Percentiles rank a stretch among this genome's conserved stretches.
phyloP scores from a whole-genome alignment of 2,888 invertebrate species.

The Dynastes grantii region DNA sequence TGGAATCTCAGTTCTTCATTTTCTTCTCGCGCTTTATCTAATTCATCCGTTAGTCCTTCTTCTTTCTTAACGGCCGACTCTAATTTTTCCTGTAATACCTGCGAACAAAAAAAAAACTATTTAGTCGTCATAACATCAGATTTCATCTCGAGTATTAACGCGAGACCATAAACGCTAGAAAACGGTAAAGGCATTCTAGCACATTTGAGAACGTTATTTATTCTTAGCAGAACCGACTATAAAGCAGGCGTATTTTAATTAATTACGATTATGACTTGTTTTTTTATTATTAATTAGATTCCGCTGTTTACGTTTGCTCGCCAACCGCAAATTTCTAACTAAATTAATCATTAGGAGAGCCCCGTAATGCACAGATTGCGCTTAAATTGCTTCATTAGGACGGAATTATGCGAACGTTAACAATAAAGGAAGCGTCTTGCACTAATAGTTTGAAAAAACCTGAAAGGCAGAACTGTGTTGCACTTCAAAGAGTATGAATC shows the following conservation, averaged over 20 bases:
- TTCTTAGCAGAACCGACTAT: background rate
- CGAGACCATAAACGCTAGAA: background rate
- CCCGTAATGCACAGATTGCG: slow-evolving; percentile 25
- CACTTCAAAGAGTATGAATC: background rate
- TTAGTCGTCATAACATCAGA: background rate
- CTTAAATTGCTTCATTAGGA: slow-evolving; percentile 28
- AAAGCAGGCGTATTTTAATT: slow-evolving; percentile 5
- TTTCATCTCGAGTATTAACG: background rate
- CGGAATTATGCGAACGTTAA: slow-evolving; percentile 1
- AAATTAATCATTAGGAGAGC: slow-evolving; percentile 27
- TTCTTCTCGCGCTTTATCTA: slow-evolving; percentile 84
- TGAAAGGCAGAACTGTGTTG: background rate
- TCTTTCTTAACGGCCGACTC: slow-evolving; percentile 80
- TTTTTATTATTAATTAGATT: slow-evolving; percentile 18
- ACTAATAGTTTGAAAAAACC: slow-evolving; percentile 16
- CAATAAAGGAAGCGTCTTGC: slow-evolving; percentile 15
- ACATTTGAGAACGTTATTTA: slow-evolving; percentile 9
- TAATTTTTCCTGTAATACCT: slow-evolving; percentile 83
- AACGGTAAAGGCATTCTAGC: slow-evolving; percentile 31
- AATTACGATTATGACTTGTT: background rate
- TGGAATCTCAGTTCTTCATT: slow-evolving; percentile 88
- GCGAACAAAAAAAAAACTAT: slow-evolving; percentile 62
- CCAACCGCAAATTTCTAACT: slow-evolving; percentile 15
- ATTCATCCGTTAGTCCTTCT: slow-evolving; percentile 76
- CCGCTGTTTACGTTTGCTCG: background rate